Evolutionary conservation across 1,140 invertebrate genomes (phyloP).

Genomic region (Heliothis subflexa): DNA sequence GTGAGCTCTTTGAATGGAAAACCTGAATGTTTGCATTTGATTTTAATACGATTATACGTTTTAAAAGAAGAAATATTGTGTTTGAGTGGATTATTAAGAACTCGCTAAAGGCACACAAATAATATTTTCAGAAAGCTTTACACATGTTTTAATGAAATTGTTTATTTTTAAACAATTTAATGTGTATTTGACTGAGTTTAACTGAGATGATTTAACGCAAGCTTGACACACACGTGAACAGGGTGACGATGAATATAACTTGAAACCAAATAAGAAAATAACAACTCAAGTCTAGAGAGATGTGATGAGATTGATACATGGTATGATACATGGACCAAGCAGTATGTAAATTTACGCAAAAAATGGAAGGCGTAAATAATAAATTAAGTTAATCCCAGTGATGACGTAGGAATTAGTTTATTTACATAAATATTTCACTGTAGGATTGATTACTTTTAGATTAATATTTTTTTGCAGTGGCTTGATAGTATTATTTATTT

Average conservation of each 20-base stretch:
- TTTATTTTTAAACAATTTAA: no score
- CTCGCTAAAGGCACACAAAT: no score
- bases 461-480: neutral
- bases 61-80: constrained; percentile 27
- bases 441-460: neutral
- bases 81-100: neutral
- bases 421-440: neutral
- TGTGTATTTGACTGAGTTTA: no score
- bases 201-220: no score
- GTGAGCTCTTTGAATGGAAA: constrained; percentile 14
- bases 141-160: neutral
- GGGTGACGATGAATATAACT: no score
- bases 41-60: constrained; percentile 29
- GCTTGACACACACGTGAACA: no score
- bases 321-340: no score
- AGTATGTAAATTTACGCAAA: neutral
- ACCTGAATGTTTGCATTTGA: constrained; percentile 32
- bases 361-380: neutral
- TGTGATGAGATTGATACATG: no score
- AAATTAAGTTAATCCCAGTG: neutral
- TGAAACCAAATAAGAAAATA: no score
- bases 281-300: no score
- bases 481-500: neutral
- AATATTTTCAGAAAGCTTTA: neutral
- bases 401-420: neutral